A percentile compares a stretch with the other conserved stretches of the same genome.
These are phyloP conservation scores for Phalacrocorax aristotelis DNA, from an alignment of 2,113 vertebrate genomes.

Conservation along the genomic window DNA sequence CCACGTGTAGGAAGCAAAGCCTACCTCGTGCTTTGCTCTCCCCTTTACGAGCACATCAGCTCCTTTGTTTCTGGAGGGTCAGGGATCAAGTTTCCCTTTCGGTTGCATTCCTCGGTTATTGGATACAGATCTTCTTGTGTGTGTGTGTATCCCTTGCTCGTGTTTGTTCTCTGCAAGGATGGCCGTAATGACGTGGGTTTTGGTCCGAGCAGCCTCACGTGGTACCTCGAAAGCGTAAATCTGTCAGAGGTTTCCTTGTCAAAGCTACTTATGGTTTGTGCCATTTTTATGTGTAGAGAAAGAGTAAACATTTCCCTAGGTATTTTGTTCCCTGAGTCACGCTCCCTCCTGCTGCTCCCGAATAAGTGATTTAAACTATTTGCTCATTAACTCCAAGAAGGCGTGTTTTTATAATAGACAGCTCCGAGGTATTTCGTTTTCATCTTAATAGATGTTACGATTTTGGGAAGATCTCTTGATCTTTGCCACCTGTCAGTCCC, in stretches of 20 bases:
- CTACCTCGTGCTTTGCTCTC: not conserved
- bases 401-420: not conserved
- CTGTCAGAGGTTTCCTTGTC: not conserved
- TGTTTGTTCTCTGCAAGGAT: not conserved
- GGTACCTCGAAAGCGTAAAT: not conserved
- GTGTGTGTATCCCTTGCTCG: fast-evolving
- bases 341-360: not conserved
- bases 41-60: not conserved
- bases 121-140: not conserved
- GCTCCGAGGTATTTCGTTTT: not conserved
- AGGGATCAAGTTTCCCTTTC: not conserved
- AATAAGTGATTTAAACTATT: not conserved
- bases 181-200: not conserved
- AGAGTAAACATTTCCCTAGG: not conserved
- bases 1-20: not conserved
- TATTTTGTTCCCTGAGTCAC: not conserved
- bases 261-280: not conserved
- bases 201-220: not conserved
- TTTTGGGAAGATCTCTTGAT: not conserved
- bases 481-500: not conserved
- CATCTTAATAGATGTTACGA: not conserved
- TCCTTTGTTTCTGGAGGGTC: not conserved
- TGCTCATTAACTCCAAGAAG: not conserved
- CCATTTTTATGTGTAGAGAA: not conserved
- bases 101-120: not conserved